Base-by-base conservation (phyloP, 2,888 invertebrate genomes). In the Acronicta leporina region DNA sequence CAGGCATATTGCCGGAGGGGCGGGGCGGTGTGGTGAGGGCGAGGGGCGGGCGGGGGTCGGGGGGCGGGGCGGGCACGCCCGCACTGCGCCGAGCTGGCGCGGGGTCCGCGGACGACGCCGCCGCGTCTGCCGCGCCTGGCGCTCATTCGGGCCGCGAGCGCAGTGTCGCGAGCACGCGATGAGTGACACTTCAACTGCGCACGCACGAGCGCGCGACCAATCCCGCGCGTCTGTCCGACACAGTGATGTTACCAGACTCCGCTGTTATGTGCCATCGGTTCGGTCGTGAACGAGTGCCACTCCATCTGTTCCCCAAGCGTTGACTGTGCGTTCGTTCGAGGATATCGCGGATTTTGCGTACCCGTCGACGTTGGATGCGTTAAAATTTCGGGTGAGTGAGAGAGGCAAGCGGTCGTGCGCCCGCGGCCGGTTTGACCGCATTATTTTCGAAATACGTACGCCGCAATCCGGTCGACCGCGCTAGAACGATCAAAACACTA, bases 361-460 rank as follows among this genome's bases (percentile, higher is more conserved):
- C 88, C 86, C 84, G 86, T 87, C 88, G 87, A 87, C 92, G 91
- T 92, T 92, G 93, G 94, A 94, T 93, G 93, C 92, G 89, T 91
- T 92, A 87, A 92, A 89, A 93, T 92, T 93, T 93, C 87, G 92
- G 94, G 94, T 93, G 92, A 92, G 94, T 92, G 92, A 92, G 93
- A 88, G 88, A 89, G 87, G 85, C 89, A 89, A 86, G 84, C 85
- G 88, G 84, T 84, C 87, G 91, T 87, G 89, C 88, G 88, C 86
- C 86, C 85, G 91, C 88, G 90, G 92, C 92, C 91, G 91, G 93
- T 92, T 92, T 94, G 93, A 94, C 94, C 94, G 94, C 93, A 94
- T 94, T 94, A 92, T 94, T 93, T 92, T 92, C 91, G 92, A 92
- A 92, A 92, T 92, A 92, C 92, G 92, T 92, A 92, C 91, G 88